A percentile compares a stretch with the other conserved stretches of the same genome.
Conservation (phyloP, 2,797 vertebrate genomes). For the Acanthurus tractus region DNA sequence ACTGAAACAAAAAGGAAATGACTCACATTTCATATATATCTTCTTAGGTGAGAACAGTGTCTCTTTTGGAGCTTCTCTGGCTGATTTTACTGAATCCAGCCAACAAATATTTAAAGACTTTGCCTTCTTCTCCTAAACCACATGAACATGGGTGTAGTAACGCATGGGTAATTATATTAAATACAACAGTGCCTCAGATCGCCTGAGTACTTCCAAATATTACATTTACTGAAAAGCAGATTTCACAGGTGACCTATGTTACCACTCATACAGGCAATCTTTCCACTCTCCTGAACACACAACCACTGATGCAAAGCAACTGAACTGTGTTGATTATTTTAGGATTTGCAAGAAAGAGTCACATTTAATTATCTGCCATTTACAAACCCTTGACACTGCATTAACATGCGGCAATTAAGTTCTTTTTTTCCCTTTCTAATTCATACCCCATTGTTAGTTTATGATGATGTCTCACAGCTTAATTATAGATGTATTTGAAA, state of each 20-base stretch:
- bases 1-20: constrained; percentile 47
- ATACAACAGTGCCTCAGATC: neutral
- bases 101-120: neutral
- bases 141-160: neutral
- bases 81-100: constrained; percentile 2
- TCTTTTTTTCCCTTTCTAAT: constrained; percentile 52
- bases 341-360: constrained; percentile 30
- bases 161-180: constrained; percentile 18
- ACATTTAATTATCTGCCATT: constrained; percentile 65
- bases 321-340: constrained; percentile 40
- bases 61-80: neutral
- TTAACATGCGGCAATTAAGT: constrained; percentile 30
- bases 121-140: neutral
- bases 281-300: constrained; percentile 1
- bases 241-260: constrained; percentile 35
- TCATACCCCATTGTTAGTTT: constrained; percentile 57
- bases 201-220: constrained; percentile 4
- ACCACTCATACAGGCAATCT: neutral
- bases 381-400: constrained; percentile 47
- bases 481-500: constrained; percentile 71
- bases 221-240: constrained; percentile 5
- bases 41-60: constrained; percentile 20
- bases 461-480: constrained; percentile 55
- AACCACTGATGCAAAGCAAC: constrained; percentile 27
- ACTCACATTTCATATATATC: constrained; percentile 26